Evolutionary conservation across 2,797 vertebrate genomes (phyloP), one percentile per base, ranked within the genome.

Genomic region (Trachops cirrhosus): DNA sequence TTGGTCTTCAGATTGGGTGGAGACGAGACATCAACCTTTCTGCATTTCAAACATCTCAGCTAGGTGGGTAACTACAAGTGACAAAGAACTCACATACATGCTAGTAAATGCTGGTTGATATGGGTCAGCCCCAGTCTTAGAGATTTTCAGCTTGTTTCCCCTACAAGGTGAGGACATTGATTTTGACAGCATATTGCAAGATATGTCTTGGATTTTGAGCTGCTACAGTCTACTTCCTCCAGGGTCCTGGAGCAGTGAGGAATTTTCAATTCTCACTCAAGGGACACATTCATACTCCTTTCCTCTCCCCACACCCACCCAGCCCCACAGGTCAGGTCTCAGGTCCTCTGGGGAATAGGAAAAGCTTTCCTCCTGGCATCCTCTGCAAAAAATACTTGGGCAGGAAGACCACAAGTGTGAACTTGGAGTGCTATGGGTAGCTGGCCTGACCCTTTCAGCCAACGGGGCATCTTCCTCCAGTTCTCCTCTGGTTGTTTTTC

Each of bases 201-300:
- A 2, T 19, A 14, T 39, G 24, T 10, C 16, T 37, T 32, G 15
- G 7, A n/a, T 57, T 89, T 73, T 0, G 8, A 57, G 32, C 46
- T 86, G 46, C 22, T 24, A 12, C 41, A 7, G n/a, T 37, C 16
- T 41, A 10, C 19, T 75, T 41, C 32, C 26, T 29, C 11, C 8
- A 50, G 18, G 21, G 10, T 73, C 32, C 21, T 7, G 54, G 39
- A 62, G n/a, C 32, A 44, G 18, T 2, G 46, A n/a, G 29, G 18
- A n/a, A 15, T 37, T 41, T 7, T 19, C 0, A 16, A 84, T 34
- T 89, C 16, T 41, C 18, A 37, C 34, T 48, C 14, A 1, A 12
- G 1, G 2, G 15, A 67, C 29, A n/a, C 2, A 3, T 2, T 39
- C 22, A 22, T 18, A 6, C 9, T 5, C 29, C 14, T 19, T 1